Base-by-base conservation (phyloP, 1,140 invertebrate species). In the Bombus difficillimus region DNA sequence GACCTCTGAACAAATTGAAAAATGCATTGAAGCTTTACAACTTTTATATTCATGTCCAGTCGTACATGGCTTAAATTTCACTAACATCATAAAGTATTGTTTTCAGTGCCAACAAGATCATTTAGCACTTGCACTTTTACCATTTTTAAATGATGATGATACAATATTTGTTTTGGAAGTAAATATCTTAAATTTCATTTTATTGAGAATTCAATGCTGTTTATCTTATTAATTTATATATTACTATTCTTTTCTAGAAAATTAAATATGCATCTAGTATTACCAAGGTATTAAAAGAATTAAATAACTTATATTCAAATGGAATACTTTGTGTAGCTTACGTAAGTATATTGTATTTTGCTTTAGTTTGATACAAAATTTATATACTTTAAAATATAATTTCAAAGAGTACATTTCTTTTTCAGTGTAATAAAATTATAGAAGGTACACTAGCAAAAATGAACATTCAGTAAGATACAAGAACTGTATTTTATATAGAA, bases 41-140 rank as follows among this genome's bases (percentile, higher is more conserved):
- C 75, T 93, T 62, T 85, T 95, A 34, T 92, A 95, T 86, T 85
- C 88, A 25, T 95, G 93, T 86, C 94, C 94, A 22, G 79, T 94
- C 37, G 37, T 90, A 43, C 88, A 90, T 32, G 90, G 93, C 83
- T 85, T 95, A 32, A 76, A 89, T 43, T 94, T 94, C 15, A 73
- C 79, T 8, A 66, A 90, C 13, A 76, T 93, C 9, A 79, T 94
- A 10, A 83, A 81, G 57, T 86, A 82, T 53, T 94, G 92, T 76
- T 92, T 94, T 32, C 83, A 90, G 15, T 91, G 83, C 6, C 74
- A 90, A 83, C 89, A 93, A n/a, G 64, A 89, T 13, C 90, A 92
- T 82, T 91, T 94, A 47, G 93, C 93, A 69, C 92, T 89, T 43
- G 92, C 90, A 10, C 68, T 94, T 66, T 64, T 94, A 66, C 92